phyloP scores from a whole-genome alignment of 2,888 invertebrate species.

The Drosophila atripex region DNA sequence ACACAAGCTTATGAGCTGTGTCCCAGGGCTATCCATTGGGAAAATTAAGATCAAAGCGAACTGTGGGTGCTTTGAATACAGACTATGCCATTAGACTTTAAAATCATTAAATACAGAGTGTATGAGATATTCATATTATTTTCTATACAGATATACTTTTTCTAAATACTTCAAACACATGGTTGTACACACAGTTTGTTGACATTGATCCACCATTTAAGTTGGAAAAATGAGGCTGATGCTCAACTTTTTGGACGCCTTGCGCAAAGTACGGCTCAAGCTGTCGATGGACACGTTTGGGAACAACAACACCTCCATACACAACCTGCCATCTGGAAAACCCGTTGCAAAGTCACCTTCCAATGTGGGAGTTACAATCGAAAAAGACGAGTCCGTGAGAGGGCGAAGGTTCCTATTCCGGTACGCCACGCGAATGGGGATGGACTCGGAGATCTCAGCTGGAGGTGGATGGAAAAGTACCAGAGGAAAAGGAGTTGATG shows the following conservation, averaged over 20 bases:
- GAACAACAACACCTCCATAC: not conserved
- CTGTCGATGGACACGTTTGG: not conserved
- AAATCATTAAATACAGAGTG: not conserved
- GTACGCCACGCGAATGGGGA: not conserved
- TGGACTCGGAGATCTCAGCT: not conserved
- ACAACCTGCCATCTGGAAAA: not conserved
- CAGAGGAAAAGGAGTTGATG: not conserved
- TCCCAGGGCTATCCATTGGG: conserved; percentile 10
- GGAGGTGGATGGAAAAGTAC: not conserved
- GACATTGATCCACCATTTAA: not conserved
- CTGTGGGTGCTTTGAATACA: not conserved
- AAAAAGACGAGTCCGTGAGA: not conserved
- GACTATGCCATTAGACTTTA: not conserved
- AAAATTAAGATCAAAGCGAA: conserved; percentile 20
- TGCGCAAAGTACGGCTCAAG: conserved; percentile 29
- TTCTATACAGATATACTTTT: not conserved
- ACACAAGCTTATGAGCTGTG: not conserved
- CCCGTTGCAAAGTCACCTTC: not conserved
- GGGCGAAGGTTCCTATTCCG: not conserved
- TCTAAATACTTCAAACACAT: conserved; percentile 4
- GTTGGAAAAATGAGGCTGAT: conserved; percentile 37
- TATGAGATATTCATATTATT: not conserved
- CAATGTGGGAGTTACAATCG: not conserved
- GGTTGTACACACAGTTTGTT: not conserved
- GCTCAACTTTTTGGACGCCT: conserved; percentile 22